phyloP scores from a whole-genome alignment of 1,140 invertebrate genomes.

The Procambarus clarkii region DNA sequence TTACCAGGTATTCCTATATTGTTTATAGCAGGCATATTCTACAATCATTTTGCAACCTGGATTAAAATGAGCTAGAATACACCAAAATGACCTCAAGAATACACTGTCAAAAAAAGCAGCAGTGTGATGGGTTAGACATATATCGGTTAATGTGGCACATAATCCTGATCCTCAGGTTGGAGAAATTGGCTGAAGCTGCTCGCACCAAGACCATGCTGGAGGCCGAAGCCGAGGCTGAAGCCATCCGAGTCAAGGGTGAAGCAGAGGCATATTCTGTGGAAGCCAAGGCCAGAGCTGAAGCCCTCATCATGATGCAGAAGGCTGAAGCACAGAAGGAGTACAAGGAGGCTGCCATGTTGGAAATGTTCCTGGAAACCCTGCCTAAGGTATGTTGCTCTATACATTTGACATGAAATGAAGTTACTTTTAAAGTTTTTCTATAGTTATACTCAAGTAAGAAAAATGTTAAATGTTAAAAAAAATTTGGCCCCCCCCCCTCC shows the following conservation, averaged over 20 bases:
- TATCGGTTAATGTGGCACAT: not conserved
- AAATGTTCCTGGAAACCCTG: constrained; percentile 97
- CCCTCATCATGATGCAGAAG: constrained; percentile 97
- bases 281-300: constrained; percentile 94
- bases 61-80: too few species aligned
- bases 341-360: constrained; percentile 96
- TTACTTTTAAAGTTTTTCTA: not conserved
- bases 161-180: constrained; percentile 79
- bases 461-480: too few species aligned
- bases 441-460: too few species aligned
- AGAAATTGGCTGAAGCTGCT: constrained; percentile 95
- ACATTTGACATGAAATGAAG: not conserved
- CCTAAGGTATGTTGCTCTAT: constrained; percentile 85
- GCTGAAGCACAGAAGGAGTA: constrained; percentile 97
- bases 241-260: constrained; percentile 87
- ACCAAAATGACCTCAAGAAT: too few species aligned
- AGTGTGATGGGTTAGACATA: too few species aligned
- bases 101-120: too few species aligned
- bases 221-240: constrained; percentile 96
- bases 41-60: too few species aligned
- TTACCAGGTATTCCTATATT: too few species aligned
- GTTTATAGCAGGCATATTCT: too few species aligned
- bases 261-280: constrained; percentile 96
- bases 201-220: constrained; percentile 89
- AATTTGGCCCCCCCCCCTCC: too few species aligned